Base-by-base conservation (phyloP, 2,888 invertebrate species). In the Cremastobaeus sp. region DNA sequence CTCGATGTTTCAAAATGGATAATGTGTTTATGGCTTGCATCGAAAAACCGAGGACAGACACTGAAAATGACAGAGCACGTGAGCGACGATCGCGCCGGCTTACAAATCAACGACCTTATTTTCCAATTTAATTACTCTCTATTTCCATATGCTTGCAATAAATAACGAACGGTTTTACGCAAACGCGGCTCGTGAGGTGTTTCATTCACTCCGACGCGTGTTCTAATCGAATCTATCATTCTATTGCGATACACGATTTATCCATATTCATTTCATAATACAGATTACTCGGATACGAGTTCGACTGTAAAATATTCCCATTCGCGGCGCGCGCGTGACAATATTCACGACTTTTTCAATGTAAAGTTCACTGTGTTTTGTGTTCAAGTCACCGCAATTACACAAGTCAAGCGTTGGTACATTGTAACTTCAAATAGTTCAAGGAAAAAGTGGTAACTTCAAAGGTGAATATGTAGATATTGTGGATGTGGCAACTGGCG, bases 251-350 rank as follows among this genome's bases (percentile, higher is more conserved):
- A 57, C 12, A 25, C 43, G 57, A 57, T 66, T 66, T 54, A 66
- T 66, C 57, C 55, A 25, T 48, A 54, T 55, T 39, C 65, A 48
- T 66, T 66, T 57, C 66, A 57, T 34, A 57, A 57, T 57, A 25
- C 21, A 43, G 43, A 48, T 66, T 34, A 43, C 18, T 34, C 14
- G 14, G 17, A 43, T 35, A 43, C 18, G 18, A 48, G 34, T 28
- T 18, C 5, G n/a, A n/a, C 6, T n/a, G 11, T 3, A 11, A 32
- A 34, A 32, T 47, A 35, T 14, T 47, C 28, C 21, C 9, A 35
- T 35, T 39, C n/a, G 8, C 17, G 28, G 17, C 12, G 12, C 17
- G 17, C 11, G 14, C 54, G n/a, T n/a, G 6, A 11, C 28, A 12
- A 35, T 1, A 17, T 37, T 5, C 0, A 17, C 14, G 43, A 39